Evolutionary conservation across 2,888 invertebrate species (phyloP).

Genomic region (Phengaris alcon): DNA sequence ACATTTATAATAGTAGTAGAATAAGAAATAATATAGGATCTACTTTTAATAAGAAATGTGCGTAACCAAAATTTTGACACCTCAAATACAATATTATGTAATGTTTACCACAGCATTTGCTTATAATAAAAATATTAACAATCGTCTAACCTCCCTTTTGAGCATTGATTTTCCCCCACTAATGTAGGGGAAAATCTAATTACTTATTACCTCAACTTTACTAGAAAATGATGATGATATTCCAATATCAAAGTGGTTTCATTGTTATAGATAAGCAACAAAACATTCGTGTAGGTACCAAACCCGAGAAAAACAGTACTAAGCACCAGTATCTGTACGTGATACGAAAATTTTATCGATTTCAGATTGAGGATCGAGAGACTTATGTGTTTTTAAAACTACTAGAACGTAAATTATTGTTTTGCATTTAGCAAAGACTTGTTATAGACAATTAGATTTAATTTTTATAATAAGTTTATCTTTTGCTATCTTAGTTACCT

Average conservation of each 20-base stretch:
- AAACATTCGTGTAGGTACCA: background rate
- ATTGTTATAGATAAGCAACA: background rate
- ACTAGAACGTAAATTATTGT: background rate
- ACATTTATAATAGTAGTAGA: too few relatives aligned
- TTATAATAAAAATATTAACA: too few relatives aligned
- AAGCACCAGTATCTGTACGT: background rate
- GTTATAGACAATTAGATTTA: too few relatives aligned
- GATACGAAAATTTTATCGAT: constrained; percentile 22
- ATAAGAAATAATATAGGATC: too few relatives aligned
- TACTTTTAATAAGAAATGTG: too few relatives aligned
- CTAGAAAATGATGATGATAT: background rate
- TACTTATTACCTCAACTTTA: background rate
- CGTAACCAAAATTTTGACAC: too few relatives aligned
- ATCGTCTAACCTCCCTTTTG: too few relatives aligned
- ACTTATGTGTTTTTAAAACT: background rate
- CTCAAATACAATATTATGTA: too few relatives aligned
- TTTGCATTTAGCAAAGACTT: background rate
- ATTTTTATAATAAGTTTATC: too few relatives aligned
- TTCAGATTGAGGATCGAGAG: background rate
- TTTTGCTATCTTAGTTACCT: too few relatives aligned
- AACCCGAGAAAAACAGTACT: background rate
- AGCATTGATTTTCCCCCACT: background rate
- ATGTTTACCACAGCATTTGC: too few relatives aligned
- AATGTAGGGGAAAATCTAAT: too few relatives aligned
- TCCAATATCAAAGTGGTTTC: background rate